A percentile compares a stretch with the other conserved stretches of the same genome.
Evolutionary conservation across 2,113 vertebrate genomes (phyloP).

Genomic region (Colius striatus): DNA sequence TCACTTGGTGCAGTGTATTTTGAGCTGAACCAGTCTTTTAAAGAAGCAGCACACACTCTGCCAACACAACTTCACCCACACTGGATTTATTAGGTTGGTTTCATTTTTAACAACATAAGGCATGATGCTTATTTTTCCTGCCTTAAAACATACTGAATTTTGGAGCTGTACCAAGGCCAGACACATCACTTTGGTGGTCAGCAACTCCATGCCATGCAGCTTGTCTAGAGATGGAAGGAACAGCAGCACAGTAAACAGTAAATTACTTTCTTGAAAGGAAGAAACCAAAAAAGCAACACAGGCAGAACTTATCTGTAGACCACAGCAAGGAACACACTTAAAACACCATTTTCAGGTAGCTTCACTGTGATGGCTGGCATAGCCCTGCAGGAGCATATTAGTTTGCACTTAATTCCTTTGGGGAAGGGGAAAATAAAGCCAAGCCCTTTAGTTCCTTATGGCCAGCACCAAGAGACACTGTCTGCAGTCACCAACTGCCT

Average conservation of each 20-base stretch:
- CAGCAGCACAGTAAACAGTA: neutral
- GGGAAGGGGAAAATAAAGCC: neutral
- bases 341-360: neutral
- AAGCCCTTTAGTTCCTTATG: neutral
- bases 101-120: neutral
- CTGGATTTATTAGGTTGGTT: neutral
- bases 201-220: neutral
- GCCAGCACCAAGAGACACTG: neutral
- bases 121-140: neutral
- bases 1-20: neutral
- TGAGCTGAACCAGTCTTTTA: neutral
- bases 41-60: neutral
- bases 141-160: neutral
- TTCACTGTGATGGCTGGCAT: neutral
- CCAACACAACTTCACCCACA: neutral
- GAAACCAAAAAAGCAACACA: neutral
- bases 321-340: fast-evolving
- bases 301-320: neutral
- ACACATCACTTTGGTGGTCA: fast-evolving
- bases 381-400: neutral
- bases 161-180: neutral
- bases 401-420: neutral
- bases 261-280: neutral
- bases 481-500: neutral
- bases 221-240: neutral